Percentiles rank a stretch among this genome's conserved stretches.
These are phyloP conservation scores for Sebastes trivittatus DNA, from an alignment of 2,797 vertebrate genomes.

Conservation along the genomic window DNA sequence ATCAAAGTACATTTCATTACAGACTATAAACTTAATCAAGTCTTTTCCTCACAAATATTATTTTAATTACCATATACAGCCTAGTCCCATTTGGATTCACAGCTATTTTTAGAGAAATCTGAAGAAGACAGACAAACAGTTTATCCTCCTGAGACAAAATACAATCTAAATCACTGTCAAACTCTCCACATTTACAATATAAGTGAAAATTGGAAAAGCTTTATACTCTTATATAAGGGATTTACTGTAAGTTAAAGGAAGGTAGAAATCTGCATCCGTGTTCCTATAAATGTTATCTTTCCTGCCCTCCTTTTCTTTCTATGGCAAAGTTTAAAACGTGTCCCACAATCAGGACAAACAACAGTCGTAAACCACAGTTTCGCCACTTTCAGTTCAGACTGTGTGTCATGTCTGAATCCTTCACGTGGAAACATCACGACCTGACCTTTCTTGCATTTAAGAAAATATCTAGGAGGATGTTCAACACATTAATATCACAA, in stretches of 20 bases:
- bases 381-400: background rate
- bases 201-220: background rate
- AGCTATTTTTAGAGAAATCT: conserved; percentile 6
- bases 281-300: background rate
- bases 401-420: background rate
- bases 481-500: too few species aligned
- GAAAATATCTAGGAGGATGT: background rate
- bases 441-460: background rate
- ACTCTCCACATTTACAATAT: background rate
- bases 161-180: background rate
- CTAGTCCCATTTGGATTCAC: background rate
- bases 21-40: conserved; percentile 10
- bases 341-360: conserved; percentile 21
- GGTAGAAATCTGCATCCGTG: background rate
- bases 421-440: background rate
- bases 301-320: background rate
- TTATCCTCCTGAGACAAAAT: conserved; percentile 12
- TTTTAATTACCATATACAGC: conserved; percentile 14
- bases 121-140: background rate
- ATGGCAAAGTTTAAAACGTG: background rate
- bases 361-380: background rate
- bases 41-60: conserved; percentile 15
- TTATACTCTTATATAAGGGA: background rate
- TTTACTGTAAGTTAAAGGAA: background rate
- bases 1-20: conserved; percentile 1